These are phyloP conservation scores for Tringa solitaria DNA, from an alignment of 2,113 vertebrate species.

Conservation along the genomic window DNA sequence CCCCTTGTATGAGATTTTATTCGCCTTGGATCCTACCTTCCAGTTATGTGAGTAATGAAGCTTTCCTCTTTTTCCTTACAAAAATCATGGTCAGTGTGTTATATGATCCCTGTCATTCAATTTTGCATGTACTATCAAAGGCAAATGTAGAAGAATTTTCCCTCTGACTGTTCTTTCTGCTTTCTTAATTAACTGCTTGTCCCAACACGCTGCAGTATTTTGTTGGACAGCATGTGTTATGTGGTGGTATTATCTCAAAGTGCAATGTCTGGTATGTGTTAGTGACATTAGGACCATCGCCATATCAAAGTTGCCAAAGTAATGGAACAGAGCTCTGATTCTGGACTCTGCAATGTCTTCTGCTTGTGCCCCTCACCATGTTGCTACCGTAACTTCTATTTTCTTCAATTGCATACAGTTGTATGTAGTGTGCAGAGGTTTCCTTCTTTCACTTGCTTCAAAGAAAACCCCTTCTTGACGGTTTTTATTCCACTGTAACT, in stretches of 20 bases:
- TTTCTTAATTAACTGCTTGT: not conserved
- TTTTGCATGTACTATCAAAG: not conserved
- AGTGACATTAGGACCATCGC: not conserved
- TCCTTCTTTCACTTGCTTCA: not conserved
- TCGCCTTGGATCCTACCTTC: not conserved
- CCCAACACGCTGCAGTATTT: not conserved
- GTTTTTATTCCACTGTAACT: not conserved
- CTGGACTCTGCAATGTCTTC: not conserved
- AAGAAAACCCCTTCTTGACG: not conserved
- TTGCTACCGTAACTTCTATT: not conserved
- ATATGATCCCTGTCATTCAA: not conserved
- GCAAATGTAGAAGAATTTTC: not conserved
- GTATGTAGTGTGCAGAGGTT: not conserved
- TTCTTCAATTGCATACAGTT: not conserved
- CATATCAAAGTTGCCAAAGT: not conserved
- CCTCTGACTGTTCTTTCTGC: not conserved
- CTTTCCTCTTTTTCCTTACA: not conserved
- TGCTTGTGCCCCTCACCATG: not conserved
- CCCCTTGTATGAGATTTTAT: not conserved
- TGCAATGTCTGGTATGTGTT: not conserved
- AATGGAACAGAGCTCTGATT: not conserved
- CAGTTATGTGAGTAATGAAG: not conserved
- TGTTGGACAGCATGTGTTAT: not conserved
- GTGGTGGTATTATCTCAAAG: not conserved
- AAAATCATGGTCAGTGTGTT: not conserved